These are phyloP conservation scores for Caenorhabditis wallacei DNA, from an alignment of 2,888 invertebrate genomes.

Conservation along the genomic window DNA sequence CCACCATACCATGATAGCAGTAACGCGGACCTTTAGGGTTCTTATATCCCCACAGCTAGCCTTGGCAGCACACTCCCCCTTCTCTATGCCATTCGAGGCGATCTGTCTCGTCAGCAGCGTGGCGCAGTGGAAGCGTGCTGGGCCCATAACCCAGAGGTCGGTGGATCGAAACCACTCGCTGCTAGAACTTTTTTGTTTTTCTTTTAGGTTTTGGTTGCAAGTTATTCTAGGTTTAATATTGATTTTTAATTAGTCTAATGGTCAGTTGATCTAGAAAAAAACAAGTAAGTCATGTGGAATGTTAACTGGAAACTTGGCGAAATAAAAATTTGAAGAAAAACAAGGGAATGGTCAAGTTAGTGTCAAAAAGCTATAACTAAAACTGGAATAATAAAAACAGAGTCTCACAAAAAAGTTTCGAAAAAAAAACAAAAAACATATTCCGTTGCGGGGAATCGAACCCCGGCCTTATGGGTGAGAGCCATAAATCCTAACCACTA, in stretches of 20 bases:
- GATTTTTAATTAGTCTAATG: background rate
- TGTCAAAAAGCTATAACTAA: too few relatives aligned
- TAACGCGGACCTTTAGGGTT: background rate
- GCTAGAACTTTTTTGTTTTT: conserved; percentile 65
- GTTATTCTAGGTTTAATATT: background rate
- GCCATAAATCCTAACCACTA: conserved; percentile 78
- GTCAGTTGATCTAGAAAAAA: background rate
- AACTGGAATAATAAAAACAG: background rate
- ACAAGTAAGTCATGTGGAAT: too few relatives aligned
- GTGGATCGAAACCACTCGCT: conserved; percentile 85
- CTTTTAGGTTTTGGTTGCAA: background rate
- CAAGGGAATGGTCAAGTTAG: too few relatives aligned
- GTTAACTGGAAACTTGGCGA: too few relatives aligned
- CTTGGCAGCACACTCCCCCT: background rate
- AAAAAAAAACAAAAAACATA: conserved; percentile 53
- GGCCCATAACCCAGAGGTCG: conserved; percentile 94
- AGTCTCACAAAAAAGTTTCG: background rate
- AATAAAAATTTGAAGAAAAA: too few relatives aligned
- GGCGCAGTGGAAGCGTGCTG: conserved; percentile 87
- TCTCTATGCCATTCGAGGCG: background rate
- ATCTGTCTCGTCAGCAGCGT: conserved; percentile 67
- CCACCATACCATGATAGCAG: background rate
- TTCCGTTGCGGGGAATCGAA: conserved; percentile 78
- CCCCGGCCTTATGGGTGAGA: conserved; percentile 78
- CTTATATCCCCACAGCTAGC: background rate